Evolutionary conservation across 2,888 invertebrate species (phyloP), one percentile per base, ranked within the genome.

Genomic region (Drosophila paramelanica): DNA sequence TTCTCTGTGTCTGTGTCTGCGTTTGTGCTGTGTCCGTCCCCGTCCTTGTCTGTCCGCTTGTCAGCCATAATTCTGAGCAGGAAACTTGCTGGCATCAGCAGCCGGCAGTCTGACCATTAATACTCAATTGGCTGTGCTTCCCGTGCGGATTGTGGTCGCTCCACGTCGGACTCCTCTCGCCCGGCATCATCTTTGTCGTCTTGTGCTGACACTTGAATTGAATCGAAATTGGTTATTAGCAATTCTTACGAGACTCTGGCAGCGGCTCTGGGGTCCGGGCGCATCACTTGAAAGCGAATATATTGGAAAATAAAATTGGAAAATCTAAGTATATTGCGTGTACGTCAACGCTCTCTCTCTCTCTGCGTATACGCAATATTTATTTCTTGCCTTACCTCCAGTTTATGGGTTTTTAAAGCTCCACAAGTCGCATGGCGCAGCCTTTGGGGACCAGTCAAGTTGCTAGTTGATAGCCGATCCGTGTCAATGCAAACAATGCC

Each of bases 111-210:
- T 89, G 86, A 89, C 89, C 89, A 86, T 89, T 86, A 86, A 86
- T 86, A 86, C 86, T 89, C 86, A 86, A 86, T 86, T 86, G 86
- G 85, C 88, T 86, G 89, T 86, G 85, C 89, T 89, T 86, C 89
- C 89, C 89, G 85, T 84, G 87, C 76, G 86, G 85, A 74, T 81
- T 82, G 82, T 85, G 82, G 86, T 75, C 59, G 76, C 6, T 50
- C 62, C 43, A 17, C 55, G 23, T 60, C 33, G 47, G 45, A 27
- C 39, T n/a, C 25, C 17, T 13, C 33, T 23, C 61, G 57, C 56
- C 49, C 65, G 73, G 51, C 64, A 39, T 79, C 79, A 79, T 76
- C 68, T 69, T 68, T 76, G 82, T 62, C 87, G 79, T 87, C 85
- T 89, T 86, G 88, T 77, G 74, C 88, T 86, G 86, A 89, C 89